Evolutionary conservation across 2,797 vertebrate genomes (phyloP), one percentile per base, ranked within the genome.

Genomic region (Tinamus major): DNA sequence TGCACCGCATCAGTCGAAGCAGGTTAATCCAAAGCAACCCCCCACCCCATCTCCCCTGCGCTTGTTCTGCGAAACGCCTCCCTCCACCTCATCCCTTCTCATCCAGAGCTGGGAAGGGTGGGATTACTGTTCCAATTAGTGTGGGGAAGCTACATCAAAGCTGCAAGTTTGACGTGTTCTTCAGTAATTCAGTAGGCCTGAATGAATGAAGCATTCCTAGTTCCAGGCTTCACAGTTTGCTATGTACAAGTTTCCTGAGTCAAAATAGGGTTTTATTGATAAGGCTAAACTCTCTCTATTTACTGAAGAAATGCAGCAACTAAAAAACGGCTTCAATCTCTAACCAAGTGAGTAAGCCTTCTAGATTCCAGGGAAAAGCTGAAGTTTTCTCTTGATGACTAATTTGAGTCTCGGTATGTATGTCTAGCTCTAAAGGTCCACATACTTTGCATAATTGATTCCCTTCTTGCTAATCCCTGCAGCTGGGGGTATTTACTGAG

Each of bases 41-140:
- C 31, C 27, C 27, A n/a, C 6, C 3, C 11, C 14, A 16, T 13
- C 58, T 44, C 12, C 35, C 17, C 61, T 49, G 15, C 2, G 2
- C 24, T 77, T 15, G 33, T 46, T 35, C 33, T 37, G 41, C 7
- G 59, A 59, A 79, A 33, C 1, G n/a, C 5, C 19, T 61, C 20
- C 27, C 20, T 83, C 13, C 33, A 19, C 2, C 11, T 3, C 17
- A 2, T 13, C 16, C 8, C 11, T 67, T 26, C 23, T 3, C 9
- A 29, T 13, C 13, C 15, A 3, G 9, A 13, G 11, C 33, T 51
- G 20, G 20, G 16, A 21, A 31, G 19, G 31, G 4, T 41, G 37
- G 10, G 64, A 10, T 4, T 9, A 10, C 20, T 0, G 0, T 15
- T 56, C 3, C 1, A 10, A 31, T 8, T 0, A 0, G 8, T 17